Base-by-base conservation (phyloP, 1,140 invertebrate species). In the Phthorimaea operculella region DNA sequence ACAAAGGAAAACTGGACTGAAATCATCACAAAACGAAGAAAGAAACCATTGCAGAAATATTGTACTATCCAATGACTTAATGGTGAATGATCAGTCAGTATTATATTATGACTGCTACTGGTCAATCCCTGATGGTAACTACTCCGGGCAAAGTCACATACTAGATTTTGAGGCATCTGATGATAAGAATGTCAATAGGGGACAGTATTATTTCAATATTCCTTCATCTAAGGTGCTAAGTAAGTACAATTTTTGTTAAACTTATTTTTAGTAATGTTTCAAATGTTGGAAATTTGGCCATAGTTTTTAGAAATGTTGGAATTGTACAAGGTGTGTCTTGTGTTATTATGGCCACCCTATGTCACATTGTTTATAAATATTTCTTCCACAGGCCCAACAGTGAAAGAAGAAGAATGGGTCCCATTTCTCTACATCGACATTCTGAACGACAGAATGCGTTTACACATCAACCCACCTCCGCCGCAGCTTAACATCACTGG, bases 61-160 rank as follows among this genome's bases (percentile, higher is more conserved):
- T n/a, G 68, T 72, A 0, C 64, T 84, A 61, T 75, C 78, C 0
- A 82, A 81, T 21, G 70, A 81, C 53, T 63, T 76, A 0, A 70
- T 67, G 0, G 64, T 83, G 4, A 71, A 81, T 55, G 78, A 83
- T 11, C 69, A 75, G n/a, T 83, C 81, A 0, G 71, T 84, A 16
- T 56, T 84, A 10, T 84, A 80, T 44, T 84, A 84, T 54, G 79
- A 84, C 42, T 84, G 81, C 44, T 84, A 81, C 51, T 83, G 78
- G 79, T 69, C 76, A 5, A 49, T 60, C 3, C 72, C 70, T 1
- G 65, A 76, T 52, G 62, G 62, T 0, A 70, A 64, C 6, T 72
- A 69, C 28, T 65, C 66, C 42, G 74, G 73, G 0, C 72, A 72
- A 15, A 77, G 70, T 36, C 70, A 74, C 18, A 70, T 69, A 4